phyloP scores from a whole-genome alignment of 2,113 vertebrate genomes.

The Cyanistes caeruleus region DNA sequence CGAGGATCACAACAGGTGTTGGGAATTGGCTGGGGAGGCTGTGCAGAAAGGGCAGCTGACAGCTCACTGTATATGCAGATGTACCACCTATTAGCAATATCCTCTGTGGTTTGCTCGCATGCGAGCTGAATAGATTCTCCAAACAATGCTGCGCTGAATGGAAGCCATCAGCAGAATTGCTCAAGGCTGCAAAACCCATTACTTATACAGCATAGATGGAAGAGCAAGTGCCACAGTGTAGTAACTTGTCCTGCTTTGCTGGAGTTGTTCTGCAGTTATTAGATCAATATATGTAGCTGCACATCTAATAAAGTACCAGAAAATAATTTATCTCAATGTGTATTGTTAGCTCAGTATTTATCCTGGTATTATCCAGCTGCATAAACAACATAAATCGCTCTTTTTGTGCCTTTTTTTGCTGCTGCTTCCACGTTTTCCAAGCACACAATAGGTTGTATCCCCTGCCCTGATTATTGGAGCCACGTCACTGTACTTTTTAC shows the following conservation, averaged over 20 bases:
- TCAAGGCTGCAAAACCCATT: constrained; percentile 40
- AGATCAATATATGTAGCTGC: neutral
- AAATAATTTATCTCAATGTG: neutral
- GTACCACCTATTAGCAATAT: constrained; percentile 15
- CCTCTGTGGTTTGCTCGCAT: constrained; percentile 46
- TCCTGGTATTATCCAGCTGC: neutral
- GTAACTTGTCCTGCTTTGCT: constrained; percentile 21
- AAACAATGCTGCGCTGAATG: constrained; percentile 1
- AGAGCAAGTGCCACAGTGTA: neutral
- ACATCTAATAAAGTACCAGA: neutral
- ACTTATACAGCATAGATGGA: neutral
- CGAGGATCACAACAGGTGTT: constrained; percentile 30
- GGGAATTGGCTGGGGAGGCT: constrained; percentile 44
- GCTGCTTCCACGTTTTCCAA: neutral
- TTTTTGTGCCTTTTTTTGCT: neutral
- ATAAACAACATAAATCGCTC: neutral
- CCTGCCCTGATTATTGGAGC: neutral
- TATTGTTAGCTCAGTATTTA: neutral
- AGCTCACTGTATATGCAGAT: constrained; percentile 36
- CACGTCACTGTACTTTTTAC: neutral
- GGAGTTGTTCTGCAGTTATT: neutral
- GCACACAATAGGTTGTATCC: neutral
- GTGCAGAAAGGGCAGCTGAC: constrained; percentile 7
- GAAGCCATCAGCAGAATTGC: constrained; percentile 41
- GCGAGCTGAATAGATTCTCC: neutral